A percentile compares a stretch with the other conserved stretches of the same genome.
These are phyloP conservation scores for Amia ocellicauda DNA, from an alignment of 2,113 vertebrate genomes.

Conservation along the genomic window DNA sequence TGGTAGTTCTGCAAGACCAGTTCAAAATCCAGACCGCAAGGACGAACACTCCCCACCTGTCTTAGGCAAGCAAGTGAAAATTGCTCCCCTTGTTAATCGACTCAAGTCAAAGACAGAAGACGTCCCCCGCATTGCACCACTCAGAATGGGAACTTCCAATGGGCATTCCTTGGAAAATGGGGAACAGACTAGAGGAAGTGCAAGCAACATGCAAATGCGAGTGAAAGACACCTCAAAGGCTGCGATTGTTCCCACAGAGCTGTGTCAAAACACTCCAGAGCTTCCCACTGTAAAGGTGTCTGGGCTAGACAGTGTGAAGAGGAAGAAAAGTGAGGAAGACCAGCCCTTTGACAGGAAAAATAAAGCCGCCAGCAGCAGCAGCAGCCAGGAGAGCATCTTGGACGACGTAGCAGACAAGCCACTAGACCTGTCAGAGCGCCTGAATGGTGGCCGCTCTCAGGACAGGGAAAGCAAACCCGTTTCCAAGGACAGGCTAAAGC, in stretches of 20 bases:
- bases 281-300: too few relatives aligned
- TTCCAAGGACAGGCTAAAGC: slow-evolving; percentile 56
- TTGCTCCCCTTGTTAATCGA: slow-evolving; percentile 42
- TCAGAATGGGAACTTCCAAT: slow-evolving; percentile 47
- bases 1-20: slow-evolving; percentile 48
- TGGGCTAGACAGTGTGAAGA: too few relatives aligned
- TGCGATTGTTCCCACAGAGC: too few relatives aligned
- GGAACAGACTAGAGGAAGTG: slow-evolving; percentile 58
- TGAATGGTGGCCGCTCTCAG: slow-evolving; percentile 47
- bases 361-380: not conserved
- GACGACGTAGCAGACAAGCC: slow-evolving; percentile 58
- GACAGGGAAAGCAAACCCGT: slow-evolving; percentile 54
- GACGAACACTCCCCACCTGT: slow-evolving; percentile 60
- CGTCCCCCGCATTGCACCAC: slow-evolving; percentile 47
- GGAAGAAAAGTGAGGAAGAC: slow-evolving; percentile 48
- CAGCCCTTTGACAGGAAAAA: slow-evolving; percentile 36
- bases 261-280: too few relatives aligned
- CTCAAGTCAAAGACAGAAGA: slow-evolving; percentile 63
- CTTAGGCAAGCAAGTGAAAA: slow-evolving; percentile 46
- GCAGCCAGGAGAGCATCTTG: slow-evolving; percentile 34
- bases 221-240: too few relatives aligned
- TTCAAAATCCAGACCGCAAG: slow-evolving; percentile 49
- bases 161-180: slow-evolving; percentile 46
- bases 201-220: slow-evolving; percentile 32
- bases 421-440: slow-evolving; percentile 70